phyloP scores from a whole-genome alignment of 2,797 vertebrate genomes.

The Glyptemys insculpta region DNA sequence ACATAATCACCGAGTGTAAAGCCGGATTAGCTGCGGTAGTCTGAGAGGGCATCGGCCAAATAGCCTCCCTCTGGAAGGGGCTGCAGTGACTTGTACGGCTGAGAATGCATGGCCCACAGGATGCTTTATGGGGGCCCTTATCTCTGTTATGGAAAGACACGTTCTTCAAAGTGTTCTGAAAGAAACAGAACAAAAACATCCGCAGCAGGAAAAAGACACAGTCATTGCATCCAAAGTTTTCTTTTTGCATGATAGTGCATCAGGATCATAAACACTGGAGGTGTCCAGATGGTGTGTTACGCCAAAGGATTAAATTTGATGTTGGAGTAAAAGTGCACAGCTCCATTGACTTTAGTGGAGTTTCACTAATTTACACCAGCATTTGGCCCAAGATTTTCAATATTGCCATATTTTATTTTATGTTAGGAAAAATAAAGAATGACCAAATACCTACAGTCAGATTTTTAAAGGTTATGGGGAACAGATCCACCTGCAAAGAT shows the following conservation, averaged over 20 bases:
- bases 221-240: neutral
- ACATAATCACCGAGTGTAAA: neutral
- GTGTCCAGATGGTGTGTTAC: neutral
- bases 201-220: neutral
- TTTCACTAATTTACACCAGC: neutral
- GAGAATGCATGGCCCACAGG: constrained; percentile 30
- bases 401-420: neutral
- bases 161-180: neutral
- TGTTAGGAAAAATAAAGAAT: neutral
- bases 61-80: constrained; percentile 53
- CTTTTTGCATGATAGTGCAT: neutral
- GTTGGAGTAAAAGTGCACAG: neutral
- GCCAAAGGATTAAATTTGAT: neutral
- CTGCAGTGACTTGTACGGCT: constrained; percentile 50
- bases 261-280: neutral
- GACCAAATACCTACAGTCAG: neutral
- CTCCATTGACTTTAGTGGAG: neutral
- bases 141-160: constrained; percentile 12
- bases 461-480: neutral
- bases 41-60: constrained; percentile 27
- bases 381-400: neutral
- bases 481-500: neutral
- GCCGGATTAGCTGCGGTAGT: constrained; percentile 7
- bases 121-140: constrained; percentile 23
- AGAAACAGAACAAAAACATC: neutral